Evolutionary conservation across 1,140 invertebrate genomes (phyloP), one percentile per base, ranked within the genome.

Genomic region (Nebria ingens): DNA sequence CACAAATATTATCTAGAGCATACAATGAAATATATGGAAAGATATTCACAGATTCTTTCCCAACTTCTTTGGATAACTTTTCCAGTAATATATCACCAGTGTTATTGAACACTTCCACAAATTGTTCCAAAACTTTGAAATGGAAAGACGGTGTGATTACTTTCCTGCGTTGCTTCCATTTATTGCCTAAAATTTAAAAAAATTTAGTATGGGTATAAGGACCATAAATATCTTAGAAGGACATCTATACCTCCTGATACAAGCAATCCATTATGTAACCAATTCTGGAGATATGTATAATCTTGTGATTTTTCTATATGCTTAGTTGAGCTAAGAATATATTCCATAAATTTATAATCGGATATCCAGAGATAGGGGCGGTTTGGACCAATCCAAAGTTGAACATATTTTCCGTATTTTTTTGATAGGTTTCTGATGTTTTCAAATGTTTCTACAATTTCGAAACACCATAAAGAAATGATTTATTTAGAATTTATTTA

Each of bases 91-190:
- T 74, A n/a, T 73, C 62, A 25, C 79, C 73, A 60, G 88, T 82
- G 54, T 79, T 74, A 62, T 87, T 81, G 65, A 91, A 88, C 0
- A 86, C 74, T 9, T 79, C 75, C 0, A 87, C 58, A 66, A 90
- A 91, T 58, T 85, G 74, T 53, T 89, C 79, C 15, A 91, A 70
- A 52, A 92, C 89, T 63, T 85, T 83, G 64, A 90, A 91, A 68
- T 93, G 89, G 65, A 93, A 92, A 1, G 89, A 83, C 2, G 89
- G 89, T 0, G 89, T 91, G 12, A 93, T 69, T 45, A 87, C 68
- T 68, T 84, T 86, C 11, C 87, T 67, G 53, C 83, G 72, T 0
- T 59, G 64, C 42, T 75, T 74, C 87, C 87, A 89, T 72, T 82
- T 83, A 2, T 69, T 66, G 19, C 82, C 81, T 73, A 53, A 23